Evolutionary conservation across 2,113 vertebrate genomes (phyloP).

Genomic region (Caranx melampygus): DNA sequence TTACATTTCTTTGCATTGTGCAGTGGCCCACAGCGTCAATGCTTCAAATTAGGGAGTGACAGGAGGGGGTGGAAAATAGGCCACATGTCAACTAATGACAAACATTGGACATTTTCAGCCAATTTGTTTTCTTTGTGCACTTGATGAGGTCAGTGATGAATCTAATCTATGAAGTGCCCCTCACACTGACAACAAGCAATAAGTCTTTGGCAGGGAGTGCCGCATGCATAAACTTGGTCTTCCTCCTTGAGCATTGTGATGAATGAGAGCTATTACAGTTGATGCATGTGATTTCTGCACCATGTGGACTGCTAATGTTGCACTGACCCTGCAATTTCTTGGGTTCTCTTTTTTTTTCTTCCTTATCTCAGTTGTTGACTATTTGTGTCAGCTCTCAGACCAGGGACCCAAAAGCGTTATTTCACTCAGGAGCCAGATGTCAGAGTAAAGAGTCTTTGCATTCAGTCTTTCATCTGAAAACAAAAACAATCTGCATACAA

Average conservation of each 20-base stretch:
- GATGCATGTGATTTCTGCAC: conserved; percentile 60
- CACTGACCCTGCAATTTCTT: conserved; percentile 33
- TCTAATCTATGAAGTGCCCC: conserved; percentile 65
- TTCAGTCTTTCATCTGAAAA: too few relatives aligned
- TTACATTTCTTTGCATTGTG: conserved; percentile 51
- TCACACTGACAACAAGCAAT: conserved; percentile 59
- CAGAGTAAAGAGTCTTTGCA: neutral
- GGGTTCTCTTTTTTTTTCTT: neutral
- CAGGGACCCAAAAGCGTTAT: neutral
- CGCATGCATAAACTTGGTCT: conserved; percentile 40
- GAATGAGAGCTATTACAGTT: conserved; percentile 64
- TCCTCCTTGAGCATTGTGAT: conserved; percentile 64
- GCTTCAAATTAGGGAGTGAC: conserved; percentile 60
- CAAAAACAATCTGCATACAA: too few relatives aligned
- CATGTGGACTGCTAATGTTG: conserved; percentile 48
- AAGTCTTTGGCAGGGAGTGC: conserved; percentile 43
- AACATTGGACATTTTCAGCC: conserved; percentile 71
- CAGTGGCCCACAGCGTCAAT: conserved; percentile 6
- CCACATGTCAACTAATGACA: conserved; percentile 68
- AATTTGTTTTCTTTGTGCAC: conserved; percentile 70
- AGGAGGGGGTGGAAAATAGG: conserved; percentile 48
- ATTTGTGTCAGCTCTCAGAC: neutral
- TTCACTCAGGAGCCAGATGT: neutral
- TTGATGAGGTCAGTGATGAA: conserved; percentile 73
- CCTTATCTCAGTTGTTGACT: neutral